phyloP scores from a whole-genome alignment of 1,140 invertebrate genomes.

The Caenorhabditis elegans region WBcel235 BX284605.5:14994501-14995000 shows the following conservation, averaged over 20 bases:
- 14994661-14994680: slow-evolving; percentile 37
- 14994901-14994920: slow-evolving; percentile 38
- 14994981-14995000: slow-evolving; percentile 43
- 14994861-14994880: slow-evolving; percentile 27
- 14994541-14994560: slow-evolving; percentile 43
- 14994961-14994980: slow-evolving; percentile 44
- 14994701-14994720: slow-evolving; percentile 34
- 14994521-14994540: slow-evolving; percentile 32
- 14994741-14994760: slow-evolving; percentile 39
- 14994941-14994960: slow-evolving; percentile 30
- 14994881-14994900: slow-evolving; percentile 39
- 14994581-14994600: slow-evolving; percentile 30
- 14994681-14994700: slow-evolving; percentile 17
- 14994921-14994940: slow-evolving; percentile 33
- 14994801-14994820: neutral
- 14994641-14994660: slow-evolving; percentile 44
- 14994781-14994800: slow-evolving; percentile 38
- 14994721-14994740: slow-evolving; percentile 27
- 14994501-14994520: slow-evolving; percentile 35
- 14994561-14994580: slow-evolving; percentile 48
- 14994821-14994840: neutral
- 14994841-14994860: neutral
- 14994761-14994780: slow-evolving; percentile 30
- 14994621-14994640: slow-evolving; percentile 38
- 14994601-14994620: neutral